Percentiles rank a stretch among this genome's conserved stretches.
Conservation (phyloP, 1,140 invertebrate genomes). For the Pseudomyrmex gracilis region DNA sequence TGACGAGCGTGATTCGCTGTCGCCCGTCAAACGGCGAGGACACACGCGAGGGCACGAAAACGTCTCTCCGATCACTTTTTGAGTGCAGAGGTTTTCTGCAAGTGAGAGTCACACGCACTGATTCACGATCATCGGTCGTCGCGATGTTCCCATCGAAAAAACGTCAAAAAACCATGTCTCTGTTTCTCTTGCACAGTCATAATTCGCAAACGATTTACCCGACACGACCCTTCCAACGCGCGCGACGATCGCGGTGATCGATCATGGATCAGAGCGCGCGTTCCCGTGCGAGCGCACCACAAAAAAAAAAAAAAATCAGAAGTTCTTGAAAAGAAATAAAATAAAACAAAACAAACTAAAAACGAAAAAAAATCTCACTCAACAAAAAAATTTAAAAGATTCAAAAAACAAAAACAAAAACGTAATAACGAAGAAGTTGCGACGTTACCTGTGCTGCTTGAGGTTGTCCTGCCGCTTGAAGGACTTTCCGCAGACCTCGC, state of each 20-base stretch:
- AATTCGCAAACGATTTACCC: slow-evolving; percentile 5
- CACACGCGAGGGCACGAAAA: slow-evolving; percentile 17
- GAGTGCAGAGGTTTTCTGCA: slow-evolving; percentile 10
- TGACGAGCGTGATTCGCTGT: not conserved
- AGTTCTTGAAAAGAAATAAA: slow-evolving; percentile 32
- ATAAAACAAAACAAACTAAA: slow-evolving; percentile 16
- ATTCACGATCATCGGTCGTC: slow-evolving; percentile 49
- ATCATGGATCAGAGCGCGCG: slow-evolving; percentile 38
- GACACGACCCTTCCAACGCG: slow-evolving; percentile 10
- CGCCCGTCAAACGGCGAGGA: slow-evolving; percentile 6
- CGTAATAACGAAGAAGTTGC: not conserved
- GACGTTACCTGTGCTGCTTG: slow-evolving; percentile 95
- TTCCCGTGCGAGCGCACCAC: slow-evolving; percentile 22
- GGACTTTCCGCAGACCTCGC: slow-evolving; percentile 99
- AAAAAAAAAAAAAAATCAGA: slow-evolving; percentile 22
- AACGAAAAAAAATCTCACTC: not conserved
- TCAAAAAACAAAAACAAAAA: not conserved
- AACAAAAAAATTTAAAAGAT: not conserved
- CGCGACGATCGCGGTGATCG: slow-evolving; percentile 37
- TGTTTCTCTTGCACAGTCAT: not conserved
- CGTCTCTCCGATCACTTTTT: slow-evolving; percentile 22
- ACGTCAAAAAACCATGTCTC: not conserved
- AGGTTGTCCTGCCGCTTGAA: slow-evolving; percentile 99
- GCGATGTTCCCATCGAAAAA: slow-evolving; percentile 28
- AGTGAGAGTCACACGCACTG: slow-evolving; percentile 40